Evolutionary conservation across 2,888 invertebrate genomes (phyloP).

Genomic region (Dasypolia templi): DNA sequence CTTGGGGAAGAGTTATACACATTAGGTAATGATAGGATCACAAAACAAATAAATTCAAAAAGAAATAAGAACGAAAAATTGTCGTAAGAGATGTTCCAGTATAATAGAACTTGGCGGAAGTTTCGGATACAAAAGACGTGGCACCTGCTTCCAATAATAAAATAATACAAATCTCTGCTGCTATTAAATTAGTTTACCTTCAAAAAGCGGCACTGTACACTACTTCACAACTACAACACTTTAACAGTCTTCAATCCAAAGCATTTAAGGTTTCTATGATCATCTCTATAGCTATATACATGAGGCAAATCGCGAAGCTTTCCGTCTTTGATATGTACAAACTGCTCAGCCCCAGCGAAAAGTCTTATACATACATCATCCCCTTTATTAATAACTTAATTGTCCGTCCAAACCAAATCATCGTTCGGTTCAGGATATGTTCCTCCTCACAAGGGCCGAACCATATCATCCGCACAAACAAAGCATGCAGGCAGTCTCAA

Average conservation of each 20-base stretch:
- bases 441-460: slow-evolving; percentile 76
- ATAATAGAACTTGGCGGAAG: slow-evolving; percentile 66
- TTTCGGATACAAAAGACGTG: slow-evolving; percentile 44
- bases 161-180: slow-evolving; percentile 50
- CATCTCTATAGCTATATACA: slow-evolving; percentile 71
- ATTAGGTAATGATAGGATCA: slow-evolving; percentile 57
- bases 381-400: slow-evolving; percentile 55
- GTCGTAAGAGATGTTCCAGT: slow-evolving; percentile 89
- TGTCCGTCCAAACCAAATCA: slow-evolving; percentile 60
- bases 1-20: slow-evolving; percentile 61
- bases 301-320: slow-evolving; percentile 78
- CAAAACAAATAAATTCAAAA: slow-evolving; percentile 53
- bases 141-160: slow-evolving; percentile 48
- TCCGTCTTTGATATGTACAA: slow-evolving; percentile 79
- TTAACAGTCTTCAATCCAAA: slow-evolving; percentile 62
- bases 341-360: slow-evolving; percentile 78
- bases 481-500: slow-evolving; percentile 87
- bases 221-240: slow-evolving; percentile 67
- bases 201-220: slow-evolving; percentile 67
- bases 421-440: slow-evolving; percentile 55
- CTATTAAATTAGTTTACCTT: slow-evolving; percentile 50
- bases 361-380: slow-evolving; percentile 66
- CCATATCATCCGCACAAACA: slow-evolving; percentile 85
- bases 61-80: slow-evolving; percentile 66
- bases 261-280: slow-evolving; percentile 62